Evolutionary conservation across 2,797 vertebrate genomes (phyloP).

Genomic region (Mustela erminea): DNA sequence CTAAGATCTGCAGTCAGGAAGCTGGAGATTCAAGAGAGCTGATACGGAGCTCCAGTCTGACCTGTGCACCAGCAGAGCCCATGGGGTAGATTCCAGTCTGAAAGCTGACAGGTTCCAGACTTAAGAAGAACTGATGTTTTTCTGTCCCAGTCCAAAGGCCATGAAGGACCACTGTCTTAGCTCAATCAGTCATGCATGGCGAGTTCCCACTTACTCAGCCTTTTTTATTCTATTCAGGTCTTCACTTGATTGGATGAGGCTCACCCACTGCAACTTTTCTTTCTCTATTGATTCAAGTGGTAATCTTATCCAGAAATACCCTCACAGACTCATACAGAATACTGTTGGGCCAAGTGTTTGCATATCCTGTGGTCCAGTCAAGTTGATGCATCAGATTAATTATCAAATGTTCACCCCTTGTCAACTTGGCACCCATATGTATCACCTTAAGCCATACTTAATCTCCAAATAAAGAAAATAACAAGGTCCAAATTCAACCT

Average conservation of each 20-base stretch:
- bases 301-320: background rate
- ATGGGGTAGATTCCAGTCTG: background rate
- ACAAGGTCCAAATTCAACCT: background rate
- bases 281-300: background rate
- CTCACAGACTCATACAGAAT: background rate
- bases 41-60: background rate
- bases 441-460: background rate
- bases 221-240: background rate
- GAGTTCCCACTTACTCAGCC: background rate
- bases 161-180: background rate
- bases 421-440: background rate
- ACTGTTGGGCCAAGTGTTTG: background rate
- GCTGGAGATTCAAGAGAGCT: background rate
- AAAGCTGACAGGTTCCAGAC: background rate
- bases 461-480: background rate
- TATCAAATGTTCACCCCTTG: background rate
- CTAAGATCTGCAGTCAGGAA: fast-evolving
- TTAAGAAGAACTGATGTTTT: background rate
- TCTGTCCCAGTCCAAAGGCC: background rate
- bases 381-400: background rate
- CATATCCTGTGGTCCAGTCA: background rate
- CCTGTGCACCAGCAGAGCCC: background rate
- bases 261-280: background rate
- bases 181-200: background rate
- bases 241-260: background rate